phyloP scores from a whole-genome alignment of 2,888 invertebrate species.

The Palloptera scutellata region DNA sequence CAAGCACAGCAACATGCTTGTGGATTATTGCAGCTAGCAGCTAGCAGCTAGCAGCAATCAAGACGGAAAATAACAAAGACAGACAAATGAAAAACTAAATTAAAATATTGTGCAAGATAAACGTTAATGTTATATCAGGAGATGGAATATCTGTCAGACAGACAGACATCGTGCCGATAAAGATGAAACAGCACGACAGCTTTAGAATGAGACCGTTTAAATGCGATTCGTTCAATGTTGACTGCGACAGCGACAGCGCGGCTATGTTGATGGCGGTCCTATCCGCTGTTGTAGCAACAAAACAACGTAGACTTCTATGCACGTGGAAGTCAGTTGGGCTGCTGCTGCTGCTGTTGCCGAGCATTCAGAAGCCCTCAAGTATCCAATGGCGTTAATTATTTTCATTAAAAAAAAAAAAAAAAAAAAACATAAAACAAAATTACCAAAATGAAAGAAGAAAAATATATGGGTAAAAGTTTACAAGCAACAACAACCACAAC shows the following conservation, averaged over 20 bases:
- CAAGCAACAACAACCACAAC: neutral
- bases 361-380: neutral
- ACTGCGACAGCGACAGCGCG: neutral
- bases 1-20: neutral
- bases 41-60: no score
- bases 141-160: no score
- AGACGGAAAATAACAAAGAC: no score
- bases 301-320: neutral
- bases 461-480: neutral
- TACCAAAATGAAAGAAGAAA: neutral
- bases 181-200: no score
- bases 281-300: neutral
- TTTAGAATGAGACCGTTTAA: neutral
- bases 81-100: no score
- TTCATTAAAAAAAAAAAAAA: neutral
- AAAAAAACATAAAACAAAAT: neutral
- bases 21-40: no score
- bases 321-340: neutral
- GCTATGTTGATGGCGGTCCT: neutral
- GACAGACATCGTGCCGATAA: no score
- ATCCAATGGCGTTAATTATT: neutral
- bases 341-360: neutral
- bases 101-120: no score
- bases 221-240: neutral
- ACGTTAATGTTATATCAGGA: no score